Base-by-base conservation (phyloP, 2,113 vertebrate species). In the Benitochromis conjunctus region DNA sequence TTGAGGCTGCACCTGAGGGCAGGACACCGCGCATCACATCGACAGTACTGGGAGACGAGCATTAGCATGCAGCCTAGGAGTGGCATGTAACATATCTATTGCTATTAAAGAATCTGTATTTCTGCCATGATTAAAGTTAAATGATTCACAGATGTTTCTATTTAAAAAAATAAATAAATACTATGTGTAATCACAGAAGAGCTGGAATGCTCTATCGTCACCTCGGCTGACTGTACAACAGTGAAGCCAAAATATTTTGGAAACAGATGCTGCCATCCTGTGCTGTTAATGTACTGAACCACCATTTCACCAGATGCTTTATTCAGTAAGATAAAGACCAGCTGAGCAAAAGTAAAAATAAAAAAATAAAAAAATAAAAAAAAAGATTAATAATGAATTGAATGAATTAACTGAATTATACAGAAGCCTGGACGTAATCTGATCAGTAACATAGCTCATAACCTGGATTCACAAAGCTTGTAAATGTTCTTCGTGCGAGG, bases 1-100 rank as follows among this genome's bases (percentile, higher is more conserved):
- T 89, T 99, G 97, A 3, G 96, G 97, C 0, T 97, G 96, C 80
- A 98, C 98, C 98, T 99, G 96, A 92, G 71, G 90, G 86, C 29
- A 87, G 24, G 41, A 90, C 13, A 26, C 24, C 3, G 18, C 41
- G 54, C 9, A 76, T 57, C 13, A 58, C 19, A 53, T 16, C 7
- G 21, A 10, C 1, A 8, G 14, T 29, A 3, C 14, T 7, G 24
- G 11, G 9, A 74, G 41, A 48, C 5, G 9, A 48, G 43, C 24
- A 48, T 12, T 0, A 29, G 24, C 41, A 29, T 48, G 41, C 66
- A 74, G 66, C 66, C 14, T 29, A 19, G 41, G 66, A 29, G 24
- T 48, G 24, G 29, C 7, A 48, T 74, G 24, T 48, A 12, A 48
- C 48, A 74, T 74, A 48, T 74, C 14, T 74, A 1, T 48, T 74